Evolutionary conservation across 2,113 vertebrate genomes (phyloP).

Genomic region (Caracal caracal): DNA sequence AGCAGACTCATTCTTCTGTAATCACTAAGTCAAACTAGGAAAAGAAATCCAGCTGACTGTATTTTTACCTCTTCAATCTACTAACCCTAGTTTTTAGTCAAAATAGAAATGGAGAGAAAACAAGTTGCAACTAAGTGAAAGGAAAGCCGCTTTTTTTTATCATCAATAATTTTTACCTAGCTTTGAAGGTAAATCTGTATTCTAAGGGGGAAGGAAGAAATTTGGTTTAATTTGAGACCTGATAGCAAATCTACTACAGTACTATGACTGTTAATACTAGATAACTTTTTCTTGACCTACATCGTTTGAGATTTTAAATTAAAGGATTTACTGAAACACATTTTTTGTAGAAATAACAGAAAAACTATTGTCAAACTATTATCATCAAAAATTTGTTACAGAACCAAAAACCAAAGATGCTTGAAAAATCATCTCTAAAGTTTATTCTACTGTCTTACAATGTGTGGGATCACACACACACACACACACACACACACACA

Average conservation of each 20-base stretch:
- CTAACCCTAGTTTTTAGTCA: neutral
- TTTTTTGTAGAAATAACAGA: slow-evolving; percentile 2
- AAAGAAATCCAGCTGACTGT: neutral
- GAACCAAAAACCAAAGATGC: neutral
- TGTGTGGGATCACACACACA: neutral
- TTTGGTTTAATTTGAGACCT: neutral
- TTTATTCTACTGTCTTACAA: neutral
- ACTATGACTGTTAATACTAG: neutral
- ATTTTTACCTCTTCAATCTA: neutral
- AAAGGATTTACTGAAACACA: slow-evolving; percentile 4
- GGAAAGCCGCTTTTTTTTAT: neutral
- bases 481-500: too few relatives aligned
- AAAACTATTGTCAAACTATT: neutral
- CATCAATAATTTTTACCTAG: neutral
- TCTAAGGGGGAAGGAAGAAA: neutral
- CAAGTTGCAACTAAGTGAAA: neutral
- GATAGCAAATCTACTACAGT: neutral
- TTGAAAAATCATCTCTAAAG: neutral
- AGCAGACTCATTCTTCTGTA: neutral
- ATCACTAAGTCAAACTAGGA: neutral
- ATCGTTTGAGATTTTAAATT: neutral
- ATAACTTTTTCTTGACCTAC: neutral
- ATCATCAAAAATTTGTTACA: neutral
- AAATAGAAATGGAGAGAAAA: neutral
- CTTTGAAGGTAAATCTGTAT: neutral